Evolutionary conservation across 2,888 invertebrate genomes (phyloP), one percentile per base, ranked within the genome.

Genomic region (Eulithis prunata): DNA sequence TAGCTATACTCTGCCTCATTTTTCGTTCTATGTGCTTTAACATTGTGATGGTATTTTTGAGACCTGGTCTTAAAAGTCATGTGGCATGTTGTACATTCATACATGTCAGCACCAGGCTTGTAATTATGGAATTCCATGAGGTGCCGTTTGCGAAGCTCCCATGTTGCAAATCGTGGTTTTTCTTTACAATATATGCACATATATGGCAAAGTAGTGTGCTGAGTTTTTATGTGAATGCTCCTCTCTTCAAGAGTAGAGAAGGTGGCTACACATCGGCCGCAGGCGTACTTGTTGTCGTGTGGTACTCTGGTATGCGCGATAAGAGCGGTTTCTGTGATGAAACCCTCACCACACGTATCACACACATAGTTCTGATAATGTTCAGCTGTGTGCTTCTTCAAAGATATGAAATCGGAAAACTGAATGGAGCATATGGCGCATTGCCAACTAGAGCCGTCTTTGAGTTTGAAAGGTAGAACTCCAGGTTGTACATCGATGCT

Each of bases 291-390:
- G 53, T 92, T 91, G 4, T 86, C 91, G 66, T 92, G 92, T 0
- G 92, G 92, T 64, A 91, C 83, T 57, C 85, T 89, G 0, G 87
- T 84, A 59, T 93, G 93, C 0, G 90, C 87, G 55, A 87, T 81
- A 0, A 93, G 70, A 0, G 90, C 90, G 0, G 87, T 86, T 70
- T 91, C 90, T 0, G 93, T 93, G 1, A 92, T 90, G 53, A 92
- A 92, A 0, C 93, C 93, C 58, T 91, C 91, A 0, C 93, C 93
- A 49, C 93, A 93, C 0, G 92, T 91, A 14, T 91, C 91, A 64
- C 93, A 93, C 0, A 93, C 93, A 70, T 87, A 92, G 65, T 92
- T 93, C 71, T 91, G 91, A 62, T 81, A 93, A 68, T 93, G 93
- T 66, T 90, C 90, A 0, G 88, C 76, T 0, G 92, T 93, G 67